Conservation (phyloP, 2,888 invertebrate species). For the Tanypteryx hageni region DNA sequence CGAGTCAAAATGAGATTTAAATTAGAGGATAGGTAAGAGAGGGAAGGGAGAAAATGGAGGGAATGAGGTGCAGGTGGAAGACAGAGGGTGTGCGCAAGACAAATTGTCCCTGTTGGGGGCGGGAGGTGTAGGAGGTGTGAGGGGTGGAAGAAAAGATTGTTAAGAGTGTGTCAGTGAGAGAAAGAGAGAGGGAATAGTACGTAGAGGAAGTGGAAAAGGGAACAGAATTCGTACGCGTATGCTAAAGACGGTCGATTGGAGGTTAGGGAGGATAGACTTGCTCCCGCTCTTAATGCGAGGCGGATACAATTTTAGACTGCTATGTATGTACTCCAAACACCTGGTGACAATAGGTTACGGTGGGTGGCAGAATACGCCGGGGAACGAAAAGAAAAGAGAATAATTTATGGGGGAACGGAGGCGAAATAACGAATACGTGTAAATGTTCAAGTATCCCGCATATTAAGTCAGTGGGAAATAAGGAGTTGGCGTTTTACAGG, state of each 20-base stretch:
- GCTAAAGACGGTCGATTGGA: constrained; percentile 48
- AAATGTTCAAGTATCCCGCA: background rate
- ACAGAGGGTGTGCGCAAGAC: constrained; percentile 45
- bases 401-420: background rate
- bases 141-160: constrained; percentile 8
- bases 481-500: background rate
- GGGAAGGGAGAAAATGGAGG: background rate
- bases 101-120: constrained; percentile 43
- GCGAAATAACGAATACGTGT: background rate
- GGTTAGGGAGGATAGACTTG: constrained; percentile 40
- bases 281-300: constrained; percentile 26
- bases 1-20: constrained; percentile 54
- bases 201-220: constrained; percentile 40
- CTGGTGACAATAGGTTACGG: constrained; percentile 57
- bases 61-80: constrained; percentile 48
- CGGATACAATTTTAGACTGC: constrained; percentile 51
- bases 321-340: constrained; percentile 53
- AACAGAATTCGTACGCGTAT: constrained; percentile 48
- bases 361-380: background rate
- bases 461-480: background rate
- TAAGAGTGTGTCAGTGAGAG: constrained; percentile 29
- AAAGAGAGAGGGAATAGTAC: constrained; percentile 36
- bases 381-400: background rate
- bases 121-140: too few relatives aligned
- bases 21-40: background rate